Conservation (phyloP, 2,797 vertebrate genomes). For the Rhabdomys pumilio region DNA sequence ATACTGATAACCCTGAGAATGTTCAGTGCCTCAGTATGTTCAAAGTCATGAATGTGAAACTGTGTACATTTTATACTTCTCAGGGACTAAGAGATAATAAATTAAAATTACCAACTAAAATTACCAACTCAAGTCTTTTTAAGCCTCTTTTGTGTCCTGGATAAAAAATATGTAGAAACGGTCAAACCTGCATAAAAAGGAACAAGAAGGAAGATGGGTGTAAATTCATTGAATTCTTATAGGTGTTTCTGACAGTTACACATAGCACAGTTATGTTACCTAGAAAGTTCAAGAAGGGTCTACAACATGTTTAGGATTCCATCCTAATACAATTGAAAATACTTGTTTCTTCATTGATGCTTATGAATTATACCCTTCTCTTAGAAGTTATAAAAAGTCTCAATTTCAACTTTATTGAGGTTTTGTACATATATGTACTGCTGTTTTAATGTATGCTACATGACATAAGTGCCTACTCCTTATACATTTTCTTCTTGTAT, state of each 20-base stretch:
- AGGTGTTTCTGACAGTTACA: not conserved
- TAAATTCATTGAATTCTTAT: not conserved
- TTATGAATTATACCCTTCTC: not conserved
- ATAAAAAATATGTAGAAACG: not conserved
- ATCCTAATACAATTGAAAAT: not conserved
- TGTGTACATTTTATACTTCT: not conserved
- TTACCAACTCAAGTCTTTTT: not conserved
- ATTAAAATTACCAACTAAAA: constrained; percentile 8
- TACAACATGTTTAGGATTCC: not conserved
- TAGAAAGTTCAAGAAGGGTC: not conserved
- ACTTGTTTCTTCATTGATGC: not conserved
- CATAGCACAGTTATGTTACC: not conserved
- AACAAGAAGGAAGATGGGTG: not conserved
- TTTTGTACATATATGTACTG: not conserved
- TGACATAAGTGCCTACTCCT: not conserved
- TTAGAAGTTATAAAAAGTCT: not conserved
- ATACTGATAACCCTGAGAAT: not conserved
- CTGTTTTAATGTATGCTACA: not conserved
- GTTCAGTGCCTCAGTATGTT: not conserved
- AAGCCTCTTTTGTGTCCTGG: not conserved
- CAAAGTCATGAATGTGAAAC: not conserved
- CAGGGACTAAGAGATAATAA: not conserved
- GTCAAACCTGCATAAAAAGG: not conserved
- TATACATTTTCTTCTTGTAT: not conserved
- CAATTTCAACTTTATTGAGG: constrained; percentile 33